Evolutionary conservation across 2,797 vertebrate genomes (phyloP), one percentile per base, ranked within the genome.

Genomic region (Muraenolepis orangiensis): DNA sequence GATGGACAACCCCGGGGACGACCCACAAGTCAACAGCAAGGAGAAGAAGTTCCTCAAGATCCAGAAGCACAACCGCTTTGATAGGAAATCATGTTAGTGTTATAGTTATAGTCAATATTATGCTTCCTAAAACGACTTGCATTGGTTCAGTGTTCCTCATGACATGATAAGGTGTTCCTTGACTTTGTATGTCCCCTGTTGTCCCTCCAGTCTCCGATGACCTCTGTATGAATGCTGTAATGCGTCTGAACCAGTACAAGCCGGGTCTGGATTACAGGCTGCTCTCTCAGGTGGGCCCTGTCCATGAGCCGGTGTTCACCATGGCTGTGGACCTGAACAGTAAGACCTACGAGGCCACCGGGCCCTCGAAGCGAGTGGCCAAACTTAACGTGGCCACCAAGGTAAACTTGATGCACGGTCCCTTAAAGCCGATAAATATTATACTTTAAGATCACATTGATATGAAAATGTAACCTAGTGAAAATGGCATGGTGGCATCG

Each of bases 161-260:
- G 29, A 66, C 26, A 32, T 2, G 13, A 7, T 20, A 6, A 32
- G 30, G 8, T 7, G n/a, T 4, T n/a, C 68, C 4, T 34, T 11
- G 23, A 36, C 31, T 13, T 36, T 18, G 13, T 46, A 51, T 10
- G 26, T 23, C 29, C 29, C 28, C 42, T n/a, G 2, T 70, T 69
- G 8, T 20, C 73, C 66, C 32, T 40, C 0, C 64, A 87, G 73
- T 71, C 66, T 69, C 90, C 78, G 95, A 97, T 82, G 96, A 98
- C 46, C 95, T 98, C 78, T 95, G 94, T 34, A 96, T 97, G 94
- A 99, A 99, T 3, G 96, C 97, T 0, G 92, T 99, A 80, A 98
- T 99, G 98, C 95, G 96, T 72, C 86, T 99, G n/a, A 98, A 99
- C 91, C 97, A 99, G 92, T 93, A 97, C 57, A 95, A 94, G 78